A percentile compares a stretch with the other conserved stretches of the same genome.
Evolutionary conservation across 1,140 invertebrate genomes (phyloP).

Genomic region (Agrilus planipennis): DNA sequence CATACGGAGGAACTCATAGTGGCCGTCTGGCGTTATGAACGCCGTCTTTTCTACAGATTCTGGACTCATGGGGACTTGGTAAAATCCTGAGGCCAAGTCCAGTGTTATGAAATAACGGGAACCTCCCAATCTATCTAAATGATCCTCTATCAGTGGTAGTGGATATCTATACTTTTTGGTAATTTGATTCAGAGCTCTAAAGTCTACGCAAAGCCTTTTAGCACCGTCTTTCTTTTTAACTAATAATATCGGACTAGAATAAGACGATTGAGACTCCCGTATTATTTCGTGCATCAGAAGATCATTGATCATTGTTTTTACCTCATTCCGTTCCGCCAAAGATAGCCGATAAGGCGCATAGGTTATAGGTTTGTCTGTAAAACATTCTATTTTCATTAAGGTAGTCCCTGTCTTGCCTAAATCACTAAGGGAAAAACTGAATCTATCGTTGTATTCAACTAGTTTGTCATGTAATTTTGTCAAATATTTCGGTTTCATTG

Average conservation of each 20-base stretch:
- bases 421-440: too few species aligned
- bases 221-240: conserved; percentile 19
- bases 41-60: background rate
- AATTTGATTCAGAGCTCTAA: background rate
- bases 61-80: background rate
- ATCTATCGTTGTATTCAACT: too few species aligned
- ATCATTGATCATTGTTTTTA: too few species aligned
- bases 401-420: too few species aligned
- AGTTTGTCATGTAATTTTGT: too few species aligned
- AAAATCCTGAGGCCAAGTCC: background rate
- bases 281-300: too few species aligned
- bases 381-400: too few species aligned
- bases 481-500: too few species aligned
- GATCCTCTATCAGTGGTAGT: background rate
- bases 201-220: conserved; percentile 4
- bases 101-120: background rate
- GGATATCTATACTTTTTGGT: background rate
- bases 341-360: too few species aligned
- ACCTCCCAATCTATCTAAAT: background rate
- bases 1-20: conserved; percentile 26
- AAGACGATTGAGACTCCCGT: too few species aligned
- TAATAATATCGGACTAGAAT: conserved; percentile 18
- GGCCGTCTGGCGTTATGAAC: conserved; percentile 15
- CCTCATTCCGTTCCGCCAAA: too few species aligned
- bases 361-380: too few species aligned